Evolutionary conservation across 2,888 invertebrate species (phyloP), one percentile per base, ranked within the genome.

Genomic region (Eutolmus rufibarbis): DNA sequence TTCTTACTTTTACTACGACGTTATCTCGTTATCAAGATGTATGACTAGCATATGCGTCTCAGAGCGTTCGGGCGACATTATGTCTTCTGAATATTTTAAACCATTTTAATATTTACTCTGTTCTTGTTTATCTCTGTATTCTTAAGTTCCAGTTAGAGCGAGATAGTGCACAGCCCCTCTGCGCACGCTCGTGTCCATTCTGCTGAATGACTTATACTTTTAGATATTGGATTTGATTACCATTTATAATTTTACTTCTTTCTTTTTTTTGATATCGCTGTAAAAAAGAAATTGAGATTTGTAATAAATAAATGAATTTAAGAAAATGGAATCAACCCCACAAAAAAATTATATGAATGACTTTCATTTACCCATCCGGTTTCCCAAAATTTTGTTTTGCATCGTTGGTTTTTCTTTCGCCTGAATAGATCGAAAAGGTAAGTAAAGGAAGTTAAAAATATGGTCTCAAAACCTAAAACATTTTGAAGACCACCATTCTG

Each of bases 241-340:
- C 82, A 82, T 77, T 77, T 77, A 76, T 77, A 51, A 86, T 86
- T 66, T 86, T 51, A 74, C 74, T 76, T 77, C 74, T 34, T 86
- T 86, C 77, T 77, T 86, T 86, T 56, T 57, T 86, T 86, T 86
- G 37, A 77, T 86, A 86, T 86, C 74, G 34, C 89, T 31, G 88
- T 85, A 56, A 87, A 88, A 79, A 87, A 86, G 86, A 81, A 88
- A 88, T 87, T 88, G 89, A 89, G 89, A 89, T 89, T 89, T 89
- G 88, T 89, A 89, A 89, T 89, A 89, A 88, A 89, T 88, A 89
- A 87, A 89, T 88, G 87, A 88, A 89, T 89, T 88, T 89, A 88
- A 87, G 88, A 88, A 88, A 88, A 88, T 89, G 89, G 89, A 89
- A 88, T 89, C 88, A 89, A 88, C 88, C 82, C 89, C 87, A 88